Percentiles rank a stretch among this genome's conserved stretches.
Evolutionary conservation across 2,113 vertebrate genomes (phyloP).

Genomic region (Cheirogaleus medius): DNA sequence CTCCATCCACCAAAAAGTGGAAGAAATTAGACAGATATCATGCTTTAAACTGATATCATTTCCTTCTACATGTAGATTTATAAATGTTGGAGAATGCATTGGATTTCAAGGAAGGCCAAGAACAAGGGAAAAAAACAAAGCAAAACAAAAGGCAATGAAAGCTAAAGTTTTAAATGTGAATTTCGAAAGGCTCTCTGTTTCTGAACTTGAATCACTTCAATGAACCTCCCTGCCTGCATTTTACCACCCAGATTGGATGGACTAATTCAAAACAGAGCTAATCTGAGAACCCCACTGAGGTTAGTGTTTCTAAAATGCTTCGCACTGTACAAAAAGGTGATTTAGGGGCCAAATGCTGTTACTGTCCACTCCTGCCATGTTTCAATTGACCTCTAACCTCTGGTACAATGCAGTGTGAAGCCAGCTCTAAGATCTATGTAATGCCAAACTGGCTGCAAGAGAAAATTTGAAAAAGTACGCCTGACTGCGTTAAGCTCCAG

Average conservation of each 20-base stretch:
- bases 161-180: background rate
- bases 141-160: background rate
- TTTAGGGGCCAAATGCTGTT: background rate
- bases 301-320: conserved; percentile 54
- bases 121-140: background rate
- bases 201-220: conserved; percentile 51
- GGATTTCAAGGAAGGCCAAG: background rate
- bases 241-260: conserved; percentile 55
- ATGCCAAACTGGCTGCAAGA: conserved; percentile 19
- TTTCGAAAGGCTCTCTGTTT: conserved; percentile 1
- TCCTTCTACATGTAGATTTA: background rate
- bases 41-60: background rate
- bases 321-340: background rate
- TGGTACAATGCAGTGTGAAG: conserved; percentile 39
- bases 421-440: background rate
- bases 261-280: conserved; percentile 62
- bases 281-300: conserved; percentile 50
- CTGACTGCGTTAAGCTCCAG: background rate
- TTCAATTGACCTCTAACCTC: conserved; percentile 49
- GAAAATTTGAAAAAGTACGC: background rate
- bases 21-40: background rate
- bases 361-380: background rate
- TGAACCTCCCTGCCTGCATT: conserved; percentile 51
- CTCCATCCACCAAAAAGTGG: background rate
- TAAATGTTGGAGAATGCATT: background rate